Evolutionary conservation across 2,113 vertebrate species (phyloP).

Genomic region (Stomatorhinus ivindoensis): DNA sequence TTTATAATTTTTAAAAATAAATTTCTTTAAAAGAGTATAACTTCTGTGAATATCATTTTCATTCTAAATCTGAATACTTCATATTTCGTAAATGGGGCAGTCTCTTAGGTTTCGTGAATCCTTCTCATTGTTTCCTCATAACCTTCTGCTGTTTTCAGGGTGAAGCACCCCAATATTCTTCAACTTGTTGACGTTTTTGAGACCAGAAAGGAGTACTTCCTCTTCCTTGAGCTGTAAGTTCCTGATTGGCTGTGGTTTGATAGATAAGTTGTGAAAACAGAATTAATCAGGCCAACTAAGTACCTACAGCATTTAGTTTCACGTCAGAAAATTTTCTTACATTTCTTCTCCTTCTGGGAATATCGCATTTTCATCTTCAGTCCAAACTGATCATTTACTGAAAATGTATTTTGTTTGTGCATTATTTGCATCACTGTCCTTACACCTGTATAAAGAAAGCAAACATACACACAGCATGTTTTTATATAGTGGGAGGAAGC

Average conservation of each 20-base stretch:
- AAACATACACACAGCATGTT: not conserved
- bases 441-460: not conserved
- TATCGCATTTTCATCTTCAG: not conserved
- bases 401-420: not conserved
- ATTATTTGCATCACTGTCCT: not conserved
- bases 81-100: not conserved
- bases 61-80: not conserved
- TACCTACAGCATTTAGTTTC: not conserved
- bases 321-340: not conserved
- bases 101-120: not conserved
- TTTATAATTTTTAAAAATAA: not conserved
- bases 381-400: not conserved
- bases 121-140: not conserved
- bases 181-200: conserved; percentile 94
- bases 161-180: conserved; percentile 93
- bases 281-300: not conserved
- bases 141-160: conserved; percentile 60
- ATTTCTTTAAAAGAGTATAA: not conserved
- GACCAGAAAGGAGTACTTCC: conserved; percentile 94
- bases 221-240: conserved; percentile 93
- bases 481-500: not conserved
- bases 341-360: not conserved
- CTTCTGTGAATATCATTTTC: not conserved
- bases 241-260: conserved; percentile 22
- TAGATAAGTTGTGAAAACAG: not conserved